These are phyloP conservation scores for Pelagia noctiluca DNA, from an alignment of 30 jellyfish, hydroid and myxozoan species.

Conservation along the genomic window DNA sequence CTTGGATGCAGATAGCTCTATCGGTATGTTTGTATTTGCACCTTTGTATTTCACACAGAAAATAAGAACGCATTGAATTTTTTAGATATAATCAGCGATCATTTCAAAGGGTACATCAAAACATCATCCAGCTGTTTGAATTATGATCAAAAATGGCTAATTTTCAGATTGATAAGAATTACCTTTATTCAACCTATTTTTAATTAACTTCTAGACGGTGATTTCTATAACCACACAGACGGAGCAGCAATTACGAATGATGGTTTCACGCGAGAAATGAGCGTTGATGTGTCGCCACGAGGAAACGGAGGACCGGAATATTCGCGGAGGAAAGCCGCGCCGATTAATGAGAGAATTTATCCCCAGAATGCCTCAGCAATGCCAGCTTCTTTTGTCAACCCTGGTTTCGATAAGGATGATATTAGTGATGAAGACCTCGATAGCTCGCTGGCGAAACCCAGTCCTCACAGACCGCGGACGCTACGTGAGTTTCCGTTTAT, in stretches of 20 bases:
- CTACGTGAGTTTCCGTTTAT: constrained; percentile 31
- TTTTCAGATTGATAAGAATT: too few relatives aligned
- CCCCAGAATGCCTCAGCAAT: constrained; percentile 15
- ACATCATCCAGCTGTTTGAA: too few relatives aligned
- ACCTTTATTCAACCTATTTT: too few relatives aligned
- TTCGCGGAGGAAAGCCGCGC: background rate
- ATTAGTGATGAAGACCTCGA: constrained; percentile 76
- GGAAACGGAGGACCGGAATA: background rate
- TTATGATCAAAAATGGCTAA: too few relatives aligned
- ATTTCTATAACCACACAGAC: background rate
- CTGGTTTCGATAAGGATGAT: constrained; percentile 91
- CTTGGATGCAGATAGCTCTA: constrained; percentile 41
- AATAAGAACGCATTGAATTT: too few relatives aligned
- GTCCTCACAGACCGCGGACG: constrained; percentile 67
- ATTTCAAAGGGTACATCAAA: too few relatives aligned
- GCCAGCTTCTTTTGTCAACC: constrained; percentile 78
- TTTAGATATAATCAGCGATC: too few relatives aligned
- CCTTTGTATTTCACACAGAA: too few relatives aligned
- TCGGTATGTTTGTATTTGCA: background rate
- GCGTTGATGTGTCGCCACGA: constrained; percentile 57
- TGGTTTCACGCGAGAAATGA: constrained; percentile 63
- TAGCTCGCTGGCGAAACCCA: constrained; percentile 72
- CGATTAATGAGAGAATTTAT: constrained; percentile 2
- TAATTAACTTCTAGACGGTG: background rate
- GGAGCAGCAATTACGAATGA: constrained; percentile 26